These are phyloP conservation scores for Phengaris arion DNA, from an alignment of 2,888 invertebrate species.

Conservation along the genomic window DNA sequence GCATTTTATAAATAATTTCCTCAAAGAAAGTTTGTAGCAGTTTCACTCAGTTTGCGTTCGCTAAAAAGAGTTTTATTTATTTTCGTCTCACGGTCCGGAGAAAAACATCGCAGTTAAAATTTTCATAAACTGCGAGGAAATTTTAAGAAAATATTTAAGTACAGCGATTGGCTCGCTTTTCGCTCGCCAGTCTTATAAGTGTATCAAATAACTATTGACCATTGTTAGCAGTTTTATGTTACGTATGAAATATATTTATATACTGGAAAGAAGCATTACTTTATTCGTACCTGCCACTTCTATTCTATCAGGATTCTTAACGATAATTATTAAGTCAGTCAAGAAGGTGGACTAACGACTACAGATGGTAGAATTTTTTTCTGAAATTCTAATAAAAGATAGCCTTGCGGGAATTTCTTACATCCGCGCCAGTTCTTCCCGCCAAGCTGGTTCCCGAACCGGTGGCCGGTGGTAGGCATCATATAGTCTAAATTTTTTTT, in stretches of 20 bases:
- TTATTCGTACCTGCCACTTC: too few species aligned
- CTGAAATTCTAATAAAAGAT: too few species aligned
- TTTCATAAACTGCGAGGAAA: constrained; percentile 24
- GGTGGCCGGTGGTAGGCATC: too few species aligned
- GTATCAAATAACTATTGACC: neutral
- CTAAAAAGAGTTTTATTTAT: constrained; percentile 29
- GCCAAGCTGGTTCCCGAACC: too few species aligned
- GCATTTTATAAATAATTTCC: constrained; percentile 26
- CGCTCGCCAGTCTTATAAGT: neutral
- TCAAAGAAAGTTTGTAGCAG: constrained; percentile 23
- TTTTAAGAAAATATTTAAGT: constrained; percentile 27
- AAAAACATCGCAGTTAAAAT: constrained; percentile 27
- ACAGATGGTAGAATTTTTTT: too few species aligned
- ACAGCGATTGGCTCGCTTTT: constrained; percentile 3
- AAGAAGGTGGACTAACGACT: too few species aligned
- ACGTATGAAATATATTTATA: neutral
- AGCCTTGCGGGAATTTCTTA: too few species aligned
- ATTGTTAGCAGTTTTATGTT: neutral
- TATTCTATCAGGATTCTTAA: too few species aligned
- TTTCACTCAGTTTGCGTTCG: constrained; percentile 25
- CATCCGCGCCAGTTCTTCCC: too few species aligned
- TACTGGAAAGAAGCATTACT: neutral
- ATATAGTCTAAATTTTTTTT: too few species aligned
- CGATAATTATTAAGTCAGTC: too few species aligned
- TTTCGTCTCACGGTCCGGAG: constrained; percentile 27